Base-by-base conservation (phyloP, 2,888 invertebrate species). In the Nomada ruficornis region DNA sequence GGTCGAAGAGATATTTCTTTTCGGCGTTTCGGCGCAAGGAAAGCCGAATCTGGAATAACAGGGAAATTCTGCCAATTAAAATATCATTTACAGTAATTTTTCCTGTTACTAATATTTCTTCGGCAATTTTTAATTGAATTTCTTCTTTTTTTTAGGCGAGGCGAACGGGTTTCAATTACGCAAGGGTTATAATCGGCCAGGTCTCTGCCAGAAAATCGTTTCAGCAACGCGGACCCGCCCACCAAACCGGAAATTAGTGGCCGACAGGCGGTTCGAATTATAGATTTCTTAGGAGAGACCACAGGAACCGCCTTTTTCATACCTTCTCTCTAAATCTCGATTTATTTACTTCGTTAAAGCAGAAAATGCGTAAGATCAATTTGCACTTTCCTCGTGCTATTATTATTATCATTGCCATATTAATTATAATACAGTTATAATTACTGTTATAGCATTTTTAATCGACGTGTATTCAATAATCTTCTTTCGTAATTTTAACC, bases 241-340 rank as follows among this genome's bases (percentile, higher is more conserved):
- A 52, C 44, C 23, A 29, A 78, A 86, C 89, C 87, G 90, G 89
- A 90, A 90, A 90, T 90, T 90, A 85, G 85, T 84, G 84, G 88
- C 79, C 87, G 88, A 90, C 88, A 89, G 86, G 87, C 88, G 88
- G 84, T 83, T 82, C 83, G 75, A 88, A 88, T 90, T 90, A 89
- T 88, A 88, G 88, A 88, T 88, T 86, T 87, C 88, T 79, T 59
- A 65, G 84, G 86, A 84, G 80, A 76, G 75, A 36, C 72, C 36
- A 50, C 54, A 60, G 36, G 63, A 71, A 77, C 65, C 62, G 55
- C 50, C 68, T 20, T 76, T 76, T 84, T 77, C 60, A 42, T 78
- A 69, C 65, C 78, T 88, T 89, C 82, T 69, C 71, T 44, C 67
- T 75, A 36, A 59, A 82, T 75, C 82, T 68, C 57, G 59, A 76